Evolutionary conservation across 2,888 invertebrate species (phyloP).

Genomic region (Euzophera pinguis): DNA sequence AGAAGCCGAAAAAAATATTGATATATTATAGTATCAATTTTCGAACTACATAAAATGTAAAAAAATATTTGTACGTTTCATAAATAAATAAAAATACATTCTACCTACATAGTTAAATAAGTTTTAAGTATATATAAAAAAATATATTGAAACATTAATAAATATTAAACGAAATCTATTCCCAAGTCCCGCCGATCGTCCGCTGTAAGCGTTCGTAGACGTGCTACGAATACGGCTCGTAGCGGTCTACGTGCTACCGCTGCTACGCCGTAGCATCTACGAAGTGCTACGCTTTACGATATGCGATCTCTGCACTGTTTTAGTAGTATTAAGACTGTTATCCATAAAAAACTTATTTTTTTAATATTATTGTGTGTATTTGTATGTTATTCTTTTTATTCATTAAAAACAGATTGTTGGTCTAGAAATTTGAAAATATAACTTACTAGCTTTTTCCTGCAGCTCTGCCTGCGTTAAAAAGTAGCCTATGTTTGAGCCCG

Average conservation of each 20-base stretch:
- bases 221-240: constrained; percentile 61
- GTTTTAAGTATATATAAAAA: neutral
- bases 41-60: too few species aligned
- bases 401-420: too few species aligned
- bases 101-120: too few species aligned
- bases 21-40: too few species aligned
- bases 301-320: neutral
- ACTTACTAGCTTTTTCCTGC: too few species aligned
- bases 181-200: constrained; percentile 32
- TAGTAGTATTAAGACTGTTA: neutral
- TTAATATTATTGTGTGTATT: neutral
- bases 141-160: constrained; percentile 26
- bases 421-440: too few species aligned
- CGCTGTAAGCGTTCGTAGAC: constrained; percentile 49
- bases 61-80: too few species aligned
- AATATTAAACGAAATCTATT: constrained; percentile 42
- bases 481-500: too few species aligned
- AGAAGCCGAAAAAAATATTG: too few species aligned
- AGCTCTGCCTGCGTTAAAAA: too few species aligned
- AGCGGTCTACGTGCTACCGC: constrained; percentile 23
- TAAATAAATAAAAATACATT: too few species aligned
- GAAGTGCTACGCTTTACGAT: constrained; percentile 9
- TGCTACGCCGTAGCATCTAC: constrained; percentile 23
- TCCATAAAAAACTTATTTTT: neutral
- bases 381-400: too few species aligned